Evolutionary conservation across 92 coral and sea anemone genomes (phyloP), one percentile per base, ranked within the genome.

Genomic region (Pocillopora grandis): DNA sequence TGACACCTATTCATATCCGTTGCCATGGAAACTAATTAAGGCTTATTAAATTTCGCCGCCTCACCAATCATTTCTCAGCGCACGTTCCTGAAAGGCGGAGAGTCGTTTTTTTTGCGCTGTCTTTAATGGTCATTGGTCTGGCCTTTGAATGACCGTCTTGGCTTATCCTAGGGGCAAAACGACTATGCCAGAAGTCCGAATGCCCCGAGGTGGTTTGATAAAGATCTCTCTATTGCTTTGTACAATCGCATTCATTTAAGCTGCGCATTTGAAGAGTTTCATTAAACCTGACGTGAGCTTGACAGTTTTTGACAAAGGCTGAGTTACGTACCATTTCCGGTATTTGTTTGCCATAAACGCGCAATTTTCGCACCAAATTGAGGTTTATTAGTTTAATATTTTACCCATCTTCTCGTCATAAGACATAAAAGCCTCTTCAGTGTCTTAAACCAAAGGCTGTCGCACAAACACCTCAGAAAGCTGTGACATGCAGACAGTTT

Each of bases 261-360:
- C 66, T 84, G 81, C 68, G 81, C 81, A 66, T 76, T 81, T 68
- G 84, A 81, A 84, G 78, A 66, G 80, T 84, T 84, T 88, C 79
- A 92, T 94, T 90, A 81, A 76, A 77, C 78, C 58, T 86, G 97
- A 90, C 97, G 80, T 20, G 88, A 61, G 69, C 60, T 85, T 94
- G 95, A 92, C 98, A 92, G 87, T 70, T 79, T 63, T 13, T 82
- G 80, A 91, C 94, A 91, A 91, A 76, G 67, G 78, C 77, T 77
- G 75, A 61, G 92, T 81, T 80, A 75, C 88, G 84, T 88, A 80
- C 85, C 87, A 89, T 88, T 84, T 94, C 98, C 98, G 95, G 95
- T 85, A 77, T 89, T 94, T 93, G 90, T 94, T 94, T 92, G 93
- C 67, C 60, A 23, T 81, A 76, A 66, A 76, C 83, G 83, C 87